These are phyloP conservation scores for Dipodomys spectabilis DNA, from an alignment of 2,113 vertebrate species.

Conservation along the genomic window DNA sequence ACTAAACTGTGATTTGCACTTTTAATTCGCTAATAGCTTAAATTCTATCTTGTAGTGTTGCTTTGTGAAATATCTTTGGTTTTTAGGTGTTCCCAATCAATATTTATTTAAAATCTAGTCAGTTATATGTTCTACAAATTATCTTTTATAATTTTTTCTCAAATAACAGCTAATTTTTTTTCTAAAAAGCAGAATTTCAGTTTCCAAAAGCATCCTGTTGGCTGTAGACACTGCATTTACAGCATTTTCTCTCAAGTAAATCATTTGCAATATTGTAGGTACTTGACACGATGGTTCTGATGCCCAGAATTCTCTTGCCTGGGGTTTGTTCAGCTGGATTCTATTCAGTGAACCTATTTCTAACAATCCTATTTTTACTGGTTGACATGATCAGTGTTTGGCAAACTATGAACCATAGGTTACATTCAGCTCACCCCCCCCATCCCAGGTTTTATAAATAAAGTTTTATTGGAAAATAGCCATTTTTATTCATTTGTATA, in stretches of 20 bases:
- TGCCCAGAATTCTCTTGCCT: background rate
- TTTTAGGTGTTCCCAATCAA: background rate
- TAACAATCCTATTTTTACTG: background rate
- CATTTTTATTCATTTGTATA: background rate
- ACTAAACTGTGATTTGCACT: background rate
- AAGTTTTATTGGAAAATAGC: constrained; percentile 58
- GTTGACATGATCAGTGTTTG: constrained; percentile 1
- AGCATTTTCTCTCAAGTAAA: background rate
- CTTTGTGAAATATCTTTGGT: background rate
- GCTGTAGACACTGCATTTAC: background rate
- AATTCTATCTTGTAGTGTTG: background rate
- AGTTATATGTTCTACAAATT: background rate
- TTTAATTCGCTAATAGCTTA: constrained; percentile 13
- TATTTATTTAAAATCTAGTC: background rate
- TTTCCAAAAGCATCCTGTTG: background rate
- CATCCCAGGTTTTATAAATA: constrained; percentile 42
- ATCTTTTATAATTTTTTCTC: background rate
- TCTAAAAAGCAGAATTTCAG: background rate
- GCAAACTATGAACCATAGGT: background rate
- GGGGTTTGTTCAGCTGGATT: constrained; percentile 19
- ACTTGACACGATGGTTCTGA: background rate
- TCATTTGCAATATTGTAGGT: background rate
- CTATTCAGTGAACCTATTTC: background rate
- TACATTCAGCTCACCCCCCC: background rate
- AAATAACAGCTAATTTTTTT: background rate